Evolutionary conservation across 2,888 invertebrate species (phyloP).

Genomic region (Oligia strigilis): DNA sequence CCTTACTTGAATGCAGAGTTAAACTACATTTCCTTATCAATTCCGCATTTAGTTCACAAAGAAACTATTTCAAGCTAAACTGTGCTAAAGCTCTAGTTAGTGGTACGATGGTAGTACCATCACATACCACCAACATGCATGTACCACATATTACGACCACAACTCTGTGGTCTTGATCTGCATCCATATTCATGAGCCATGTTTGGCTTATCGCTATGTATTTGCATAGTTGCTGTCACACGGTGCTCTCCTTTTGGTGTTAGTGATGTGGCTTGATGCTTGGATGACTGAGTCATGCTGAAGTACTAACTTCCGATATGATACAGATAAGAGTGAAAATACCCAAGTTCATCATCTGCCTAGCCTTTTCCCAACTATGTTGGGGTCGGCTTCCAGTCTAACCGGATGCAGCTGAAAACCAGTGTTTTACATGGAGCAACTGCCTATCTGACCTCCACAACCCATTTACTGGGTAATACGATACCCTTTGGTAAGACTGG

Average conservation of each 20-base stretch:
- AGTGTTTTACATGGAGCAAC: too few relatives aligned
- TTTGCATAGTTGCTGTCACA: slow-evolving; percentile 66
- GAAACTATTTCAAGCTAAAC: slow-evolving; percentile 22
- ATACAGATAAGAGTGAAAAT: background rate
- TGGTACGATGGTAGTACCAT: background rate
- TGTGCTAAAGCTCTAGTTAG: slow-evolving; percentile 23
- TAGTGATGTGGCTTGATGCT: slow-evolving; percentile 54
- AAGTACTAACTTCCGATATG: background rate
- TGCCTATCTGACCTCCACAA: too few relatives aligned
- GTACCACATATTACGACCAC: slow-evolving; percentile 25
- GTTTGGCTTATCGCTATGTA: slow-evolving; percentile 58
- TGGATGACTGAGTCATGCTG: background rate
- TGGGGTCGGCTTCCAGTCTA: too few relatives aligned
- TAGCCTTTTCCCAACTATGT: too few relatives aligned
- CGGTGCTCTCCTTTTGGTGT: slow-evolving; percentile 61
- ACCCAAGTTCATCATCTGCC: too few relatives aligned
- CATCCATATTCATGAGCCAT: slow-evolving; percentile 57
- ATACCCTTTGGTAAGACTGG: too few relatives aligned
- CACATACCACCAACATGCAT: background rate
- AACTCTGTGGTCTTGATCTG: slow-evolving; percentile 56
- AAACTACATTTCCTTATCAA: slow-evolving; percentile 8
- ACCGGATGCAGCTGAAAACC: too few relatives aligned
- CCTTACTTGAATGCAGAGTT: background rate
- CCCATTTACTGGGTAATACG: too few relatives aligned
- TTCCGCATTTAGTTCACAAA: background rate